Base-by-base conservation (phyloP, 2,888 invertebrate species). In the Drosophila koepferae region DNA sequence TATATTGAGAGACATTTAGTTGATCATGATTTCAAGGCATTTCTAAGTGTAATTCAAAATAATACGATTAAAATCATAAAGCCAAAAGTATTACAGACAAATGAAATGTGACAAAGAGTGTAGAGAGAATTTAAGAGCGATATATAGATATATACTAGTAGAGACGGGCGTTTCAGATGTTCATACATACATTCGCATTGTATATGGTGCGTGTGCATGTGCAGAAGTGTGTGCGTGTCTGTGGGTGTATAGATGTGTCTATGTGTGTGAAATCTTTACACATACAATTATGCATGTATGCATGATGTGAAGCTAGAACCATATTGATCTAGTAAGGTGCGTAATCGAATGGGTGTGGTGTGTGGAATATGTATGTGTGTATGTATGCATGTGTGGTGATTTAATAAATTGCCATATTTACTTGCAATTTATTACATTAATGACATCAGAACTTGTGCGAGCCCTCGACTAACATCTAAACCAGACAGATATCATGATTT, bases 171-270 rank as follows among this genome's bases (percentile, higher is more conserved):
- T 83, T 80, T 70, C 80, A 68, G 64, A 53, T 80, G 75, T 66
- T 66, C 66, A 74, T 64, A 65, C 78, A 81, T 75, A 72, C 83
- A 82, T 82, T 80, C 73, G 70, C 70, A 76, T 80, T 76, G 70
- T 69, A 82, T 79, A 67, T 54, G 44, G 78, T 77, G 72, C 59
- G 31, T 49, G 53, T 61, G 63, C 49, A 63, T 63, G 40, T 38
- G 31, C 62, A 44, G 20, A 44, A 46, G 56, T 49, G 59, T 9
- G 31, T 23, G 23, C 23, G 23, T 23, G 23, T 23, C 23, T 23
- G 23, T 12, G 31, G 31, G 16, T 23, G 16, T 23, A 2, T 28
- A 28, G 28, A 28, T 28, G 28, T 6, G 28, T 4, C 23, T 4
- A 28, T 6, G 23, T 58, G 36, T 64, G 38, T 66, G 23, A 77